Base-by-base conservation (phyloP, 2,113 vertebrate genomes). In the Lepus europaeus region DNA sequence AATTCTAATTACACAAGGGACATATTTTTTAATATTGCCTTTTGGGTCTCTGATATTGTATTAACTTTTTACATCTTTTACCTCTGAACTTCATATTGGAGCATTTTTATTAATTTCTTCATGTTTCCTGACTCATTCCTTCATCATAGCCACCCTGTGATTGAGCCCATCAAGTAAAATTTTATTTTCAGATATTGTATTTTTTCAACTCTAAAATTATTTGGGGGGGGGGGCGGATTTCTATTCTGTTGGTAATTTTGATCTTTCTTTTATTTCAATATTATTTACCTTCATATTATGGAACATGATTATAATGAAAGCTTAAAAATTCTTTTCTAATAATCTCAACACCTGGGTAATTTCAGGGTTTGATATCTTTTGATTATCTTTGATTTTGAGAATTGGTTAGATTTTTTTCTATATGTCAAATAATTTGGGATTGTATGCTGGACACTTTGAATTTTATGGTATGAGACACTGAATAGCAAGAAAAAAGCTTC, bases 271-370 rank as follows among this genome's bases (percentile, higher is more conserved):
- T 76, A n/a, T 76, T 59, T 59, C 56, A 59, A 19, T 19, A 59
- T 59, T 59, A 59, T 59, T 59, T 59, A 59, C 56, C 56, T 95
- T 93, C 45, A 73, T 49, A 31, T 88, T 6, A 36, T 87, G 78
- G 17, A 83, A 3, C 82, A n/a, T 72, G 53, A 12, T 82, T 82
- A 11, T 91, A 66, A 70, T 45, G 27, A 16, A 63, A 16, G 8
- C 56, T 91, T 90, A 59, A 36, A 78, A 91, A 33, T 93, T 7
- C 78, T 91, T 29, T 29, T 93, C 25, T 76, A 74, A 31, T 82
- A 84, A 78, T 77, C 64, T 13, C 13, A 72, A 27, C 53, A 87
- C 87, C 31, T 82, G n/a, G n/a, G n/a, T 76, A 80, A 53, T 91
- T 93, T 91, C 63, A 90, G 63, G 45, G 0, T 56, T 59, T 82